A percentile compares a stretch with the other conserved stretches of the same genome.
These are phyloP conservation scores for Sebastes oblongus DNA, from an alignment of 2,797 vertebrate genomes.

Conservation along the genomic window DNA sequence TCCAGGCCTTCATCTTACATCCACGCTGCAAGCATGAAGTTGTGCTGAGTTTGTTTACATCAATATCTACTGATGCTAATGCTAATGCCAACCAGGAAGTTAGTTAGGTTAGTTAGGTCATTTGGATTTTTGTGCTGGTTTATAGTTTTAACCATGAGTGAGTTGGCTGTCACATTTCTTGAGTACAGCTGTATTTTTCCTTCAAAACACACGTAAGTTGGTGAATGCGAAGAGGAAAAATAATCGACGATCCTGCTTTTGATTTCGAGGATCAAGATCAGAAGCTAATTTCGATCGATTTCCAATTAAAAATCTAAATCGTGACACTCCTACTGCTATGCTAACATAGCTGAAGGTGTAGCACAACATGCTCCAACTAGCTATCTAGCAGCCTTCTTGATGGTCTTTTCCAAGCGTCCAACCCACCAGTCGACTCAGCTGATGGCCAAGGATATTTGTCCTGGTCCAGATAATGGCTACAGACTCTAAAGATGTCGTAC, in stretches of 20 bases:
- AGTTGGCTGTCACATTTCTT: too few relatives aligned
- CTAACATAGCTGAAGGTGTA: neutral
- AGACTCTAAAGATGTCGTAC: neutral
- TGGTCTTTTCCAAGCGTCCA: neutral
- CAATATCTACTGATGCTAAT: neutral
- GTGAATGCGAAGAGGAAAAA: too few relatives aligned
- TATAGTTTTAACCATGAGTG: too few relatives aligned
- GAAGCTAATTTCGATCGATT: too few relatives aligned
- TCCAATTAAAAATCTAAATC: too few relatives aligned
- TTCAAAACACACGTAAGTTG: accelerated
- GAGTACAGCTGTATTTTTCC: too few relatives aligned
- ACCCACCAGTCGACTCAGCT: neutral
- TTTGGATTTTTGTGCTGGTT: too few relatives aligned
- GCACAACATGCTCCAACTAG: neutral
- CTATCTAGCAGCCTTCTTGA: neutral
- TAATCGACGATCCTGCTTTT: neutral
- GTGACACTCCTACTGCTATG: neutral
- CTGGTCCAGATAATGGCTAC: neutral
- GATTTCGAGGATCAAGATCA: neutral
- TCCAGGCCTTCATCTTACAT: neutral
- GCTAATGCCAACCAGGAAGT: too few relatives aligned
- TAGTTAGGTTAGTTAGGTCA: too few relatives aligned
- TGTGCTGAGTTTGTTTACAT: neutral
- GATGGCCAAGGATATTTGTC: neutral
- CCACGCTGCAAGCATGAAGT: neutral